Conservation (phyloP, 2,797 vertebrate genomes). For the Poeciliopsis presidionis region DNA sequence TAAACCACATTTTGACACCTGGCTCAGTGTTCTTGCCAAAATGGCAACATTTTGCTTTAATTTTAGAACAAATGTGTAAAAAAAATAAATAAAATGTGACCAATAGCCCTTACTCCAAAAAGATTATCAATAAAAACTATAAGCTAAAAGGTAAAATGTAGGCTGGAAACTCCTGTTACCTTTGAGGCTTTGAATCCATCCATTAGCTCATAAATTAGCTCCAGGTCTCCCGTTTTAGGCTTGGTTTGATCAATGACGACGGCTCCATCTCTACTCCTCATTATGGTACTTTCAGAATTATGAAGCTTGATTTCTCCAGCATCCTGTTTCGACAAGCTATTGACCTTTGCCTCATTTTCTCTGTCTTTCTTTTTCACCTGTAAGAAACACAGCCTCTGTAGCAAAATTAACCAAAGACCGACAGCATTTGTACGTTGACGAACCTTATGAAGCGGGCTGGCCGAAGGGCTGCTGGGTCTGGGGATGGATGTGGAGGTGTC, state of each 20-base stretch:
- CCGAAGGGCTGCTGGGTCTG: slow-evolving; percentile 18
- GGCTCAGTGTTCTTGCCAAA: neutral
- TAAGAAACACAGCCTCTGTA: neutral
- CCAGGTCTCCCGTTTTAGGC: slow-evolving; percentile 57
- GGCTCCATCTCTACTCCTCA: slow-evolving; percentile 32
- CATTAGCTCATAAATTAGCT: slow-evolving; percentile 79
- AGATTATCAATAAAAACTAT: neutral
- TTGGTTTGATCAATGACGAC: slow-evolving; percentile 28
- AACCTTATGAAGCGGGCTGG: slow-evolving; percentile 57
- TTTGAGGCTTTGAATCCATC: slow-evolving; percentile 93
- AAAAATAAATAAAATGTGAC: no score
- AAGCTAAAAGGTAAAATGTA: neutral
- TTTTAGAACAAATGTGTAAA: neutral
- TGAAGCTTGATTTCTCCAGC: slow-evolving; percentile 15
- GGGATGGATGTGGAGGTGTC: slow-evolving; percentile 1
- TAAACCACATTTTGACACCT: neutral
- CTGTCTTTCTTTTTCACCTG: slow-evolving; percentile 57
- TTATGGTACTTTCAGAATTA: slow-evolving; percentile 4
- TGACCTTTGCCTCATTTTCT: slow-evolving; percentile 29
- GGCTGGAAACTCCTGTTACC: slow-evolving; percentile 73
- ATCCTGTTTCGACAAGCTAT: slow-evolving; percentile 56
- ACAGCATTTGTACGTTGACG: neutral
- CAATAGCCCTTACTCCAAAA: no score
- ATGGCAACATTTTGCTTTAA: neutral
- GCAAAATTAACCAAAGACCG: neutral